A percentile compares a stretch with the other conserved stretches of the same genome.
Conservation (phyloP, 2,888 invertebrate genomes). For the Disparrhopalites patrizii region DNA sequence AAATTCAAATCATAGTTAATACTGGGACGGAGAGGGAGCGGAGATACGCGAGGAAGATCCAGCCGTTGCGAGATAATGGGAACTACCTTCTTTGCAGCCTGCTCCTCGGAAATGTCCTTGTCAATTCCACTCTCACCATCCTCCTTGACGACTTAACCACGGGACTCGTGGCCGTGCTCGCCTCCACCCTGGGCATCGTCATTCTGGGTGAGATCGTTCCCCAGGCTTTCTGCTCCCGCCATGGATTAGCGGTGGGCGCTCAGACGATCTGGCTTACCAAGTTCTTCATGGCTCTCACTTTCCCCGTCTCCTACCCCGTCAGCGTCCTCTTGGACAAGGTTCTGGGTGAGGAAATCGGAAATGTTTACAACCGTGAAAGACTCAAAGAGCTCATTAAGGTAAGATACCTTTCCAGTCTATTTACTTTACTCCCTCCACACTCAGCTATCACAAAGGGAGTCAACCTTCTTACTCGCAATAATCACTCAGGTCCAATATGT, state of each 20-base stretch:
- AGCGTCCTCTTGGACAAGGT: slow-evolving; percentile 80
- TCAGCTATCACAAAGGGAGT: background rate
- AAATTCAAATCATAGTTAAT: slow-evolving; percentile 87
- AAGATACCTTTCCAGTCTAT: too few species aligned
- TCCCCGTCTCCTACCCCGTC: slow-evolving; percentile 87
- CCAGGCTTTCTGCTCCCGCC: slow-evolving; percentile 86
- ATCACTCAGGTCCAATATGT: too few species aligned
- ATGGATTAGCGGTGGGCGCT: slow-evolving; percentile 93
- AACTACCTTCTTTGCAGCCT: slow-evolving; percentile 84
- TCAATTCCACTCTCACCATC: slow-evolving; percentile 96
- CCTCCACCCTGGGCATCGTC: slow-evolving; percentile 89
- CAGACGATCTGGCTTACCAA: slow-evolving; percentile 80
- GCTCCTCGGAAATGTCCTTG: slow-evolving; percentile 78
- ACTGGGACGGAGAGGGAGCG: slow-evolving; percentile 84
- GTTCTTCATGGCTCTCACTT: slow-evolving; percentile 88
- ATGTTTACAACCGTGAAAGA: slow-evolving; percentile 91
- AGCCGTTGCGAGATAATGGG: slow-evolving; percentile 88
- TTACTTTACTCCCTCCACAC: too few species aligned
- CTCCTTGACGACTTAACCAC: slow-evolving; percentile 90
- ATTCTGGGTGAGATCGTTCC: slow-evolving; percentile 97
- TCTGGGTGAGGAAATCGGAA: slow-evolving; percentile 95
- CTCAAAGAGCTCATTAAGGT: slow-evolving; percentile 93
- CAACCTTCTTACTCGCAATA: background rate
- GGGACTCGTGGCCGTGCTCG: slow-evolving; percentile 82
- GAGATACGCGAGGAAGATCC: slow-evolving; percentile 79